Evolutionary conservation across 2,113 vertebrate genomes (phyloP).

Genomic region (Neolamprologus cancellatus): DNA sequence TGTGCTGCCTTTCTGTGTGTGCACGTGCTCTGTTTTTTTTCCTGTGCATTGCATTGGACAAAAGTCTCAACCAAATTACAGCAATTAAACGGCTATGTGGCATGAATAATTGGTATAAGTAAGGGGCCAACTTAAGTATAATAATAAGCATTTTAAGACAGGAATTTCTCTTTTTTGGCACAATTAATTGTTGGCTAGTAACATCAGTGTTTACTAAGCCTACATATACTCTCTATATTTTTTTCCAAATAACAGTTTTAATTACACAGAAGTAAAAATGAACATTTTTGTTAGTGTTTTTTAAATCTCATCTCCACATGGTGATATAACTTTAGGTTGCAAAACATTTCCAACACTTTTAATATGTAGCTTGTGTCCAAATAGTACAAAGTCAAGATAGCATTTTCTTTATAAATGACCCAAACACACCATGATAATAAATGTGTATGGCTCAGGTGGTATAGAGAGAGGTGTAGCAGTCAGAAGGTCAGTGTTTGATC

Average conservation of each 20-base stretch:
- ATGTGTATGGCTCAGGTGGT: neutral
- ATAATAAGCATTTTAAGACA: neutral
- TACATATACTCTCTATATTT: neutral
- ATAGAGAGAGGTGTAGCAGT: neutral
- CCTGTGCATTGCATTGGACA: neutral
- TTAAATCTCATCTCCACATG: neutral
- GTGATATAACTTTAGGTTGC: neutral
- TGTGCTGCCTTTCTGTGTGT: neutral
- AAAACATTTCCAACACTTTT: neutral
- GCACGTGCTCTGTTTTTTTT: neutral
- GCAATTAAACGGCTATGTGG: neutral
- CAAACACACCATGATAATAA: neutral
- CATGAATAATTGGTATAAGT: neutral
- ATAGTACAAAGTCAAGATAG: neutral
- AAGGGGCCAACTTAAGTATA: neutral
- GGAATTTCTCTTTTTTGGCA: neutral
- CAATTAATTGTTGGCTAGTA: neutral
- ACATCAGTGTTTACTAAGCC: neutral
- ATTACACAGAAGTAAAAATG: neutral
- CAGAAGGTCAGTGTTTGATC: neutral
- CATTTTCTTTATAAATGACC: neutral
- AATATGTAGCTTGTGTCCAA: neutral
- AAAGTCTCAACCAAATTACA: neutral
- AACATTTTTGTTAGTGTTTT: neutral
- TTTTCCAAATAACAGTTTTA: neutral